phyloP scores from a whole-genome alignment of 2,113 vertebrate genomes.

The Erinaceus europaeus region DNA sequence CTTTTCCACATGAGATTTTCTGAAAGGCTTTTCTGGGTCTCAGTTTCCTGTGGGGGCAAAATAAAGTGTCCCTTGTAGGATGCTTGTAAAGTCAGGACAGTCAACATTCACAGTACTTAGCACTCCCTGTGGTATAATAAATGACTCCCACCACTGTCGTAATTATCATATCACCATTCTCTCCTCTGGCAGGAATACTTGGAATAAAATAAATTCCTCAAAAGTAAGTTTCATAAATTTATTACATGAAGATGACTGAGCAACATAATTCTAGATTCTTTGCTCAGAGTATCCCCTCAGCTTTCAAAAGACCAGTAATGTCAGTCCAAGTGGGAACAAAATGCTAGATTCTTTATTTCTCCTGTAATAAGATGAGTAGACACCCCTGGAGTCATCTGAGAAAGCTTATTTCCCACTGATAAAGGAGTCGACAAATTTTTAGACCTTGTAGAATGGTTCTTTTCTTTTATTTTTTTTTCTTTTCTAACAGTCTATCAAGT shows the following conservation, averaged over 20 bases:
- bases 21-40: background rate
- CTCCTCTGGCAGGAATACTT: background rate
- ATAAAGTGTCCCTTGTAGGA: background rate
- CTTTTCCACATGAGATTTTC: background rate
- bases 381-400: background rate
- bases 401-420: constrained; percentile 51
- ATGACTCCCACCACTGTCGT: background rate
- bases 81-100: background rate
- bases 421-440: constrained; percentile 27
- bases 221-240: background rate
- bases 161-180: background rate
- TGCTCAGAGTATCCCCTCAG: background rate
- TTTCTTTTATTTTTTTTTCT: too few relatives aligned
- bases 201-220: background rate
- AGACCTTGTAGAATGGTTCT: constrained; percentile 60
- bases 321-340: background rate
- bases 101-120: background rate
- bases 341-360: background rate
- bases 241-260: background rate
- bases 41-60: background rate
- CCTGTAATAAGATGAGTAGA: background rate
- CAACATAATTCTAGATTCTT: background rate
- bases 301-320: background rate
- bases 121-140: background rate
- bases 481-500: constrained; percentile 47